Evolutionary conservation across 1,140 invertebrate species (phyloP), one percentile per base, ranked within the genome.

Genomic region (Octopus bimaculoides): DNA sequence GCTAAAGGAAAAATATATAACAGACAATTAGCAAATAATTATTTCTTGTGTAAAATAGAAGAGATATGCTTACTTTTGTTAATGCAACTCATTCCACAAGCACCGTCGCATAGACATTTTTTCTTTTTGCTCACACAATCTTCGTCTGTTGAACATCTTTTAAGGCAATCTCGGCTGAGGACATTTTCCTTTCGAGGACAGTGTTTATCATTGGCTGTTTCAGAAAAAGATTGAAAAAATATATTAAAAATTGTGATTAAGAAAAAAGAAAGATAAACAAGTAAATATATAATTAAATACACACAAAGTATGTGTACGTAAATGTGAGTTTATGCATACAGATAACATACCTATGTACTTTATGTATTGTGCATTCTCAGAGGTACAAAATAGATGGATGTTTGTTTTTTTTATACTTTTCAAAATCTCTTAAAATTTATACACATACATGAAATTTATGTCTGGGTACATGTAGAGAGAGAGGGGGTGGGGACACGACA

Each of bases 41-140:
- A 41, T 71, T 71, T 71, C 26, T 71, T 20, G 26, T 71, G 8
- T 0, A 71, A 71, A 71, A 12, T 5, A 71, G 26, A 71, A 71
- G 7, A 9, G 9, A 71, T 5, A 6, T 6, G 66, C 89, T 91
- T 86, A 93, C 93, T 92, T 75, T 96, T 96, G 91, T 98, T 98
- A 81, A 99, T 97, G 90, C 98, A 99, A 20, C 96, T 97, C 93
- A 97, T 95, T 52, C 97, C 98, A 88, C 98, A 99, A 5, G 95
- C 93, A 56, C 97, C 97, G 87, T 99, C 98, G 89, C 98, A 99
- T 75, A 98, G 92, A 88, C 98, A 99, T 87, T 96, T 95, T 87
- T 96, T 98, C 89, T 97, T 98, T 89, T 96, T 98, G 86, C 98
- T 96, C 86, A 96, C 95, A 90, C 98, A 99, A 87, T 99, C 97